phyloP scores from a whole-genome alignment of 2,797 vertebrate species.

The Phrynocephalus vlangalii region DNA sequence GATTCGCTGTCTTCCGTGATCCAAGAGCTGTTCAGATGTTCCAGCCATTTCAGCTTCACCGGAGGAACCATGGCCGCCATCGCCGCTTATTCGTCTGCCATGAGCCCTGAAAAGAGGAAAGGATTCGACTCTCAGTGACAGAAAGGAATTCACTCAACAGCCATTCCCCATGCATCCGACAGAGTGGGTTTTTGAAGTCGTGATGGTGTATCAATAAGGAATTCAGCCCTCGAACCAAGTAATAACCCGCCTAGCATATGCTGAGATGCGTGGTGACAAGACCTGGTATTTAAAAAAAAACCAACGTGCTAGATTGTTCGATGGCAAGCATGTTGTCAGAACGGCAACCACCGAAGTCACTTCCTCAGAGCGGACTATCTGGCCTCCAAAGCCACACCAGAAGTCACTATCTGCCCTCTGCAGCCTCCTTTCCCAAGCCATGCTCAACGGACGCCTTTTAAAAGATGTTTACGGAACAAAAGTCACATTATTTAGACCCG shows the following conservation, averaged over 20 bases:
- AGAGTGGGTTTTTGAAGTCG: background rate
- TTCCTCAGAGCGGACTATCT: background rate
- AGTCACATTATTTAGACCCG: too few relatives aligned
- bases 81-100: conserved; percentile 87
- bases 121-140: background rate
- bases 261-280: too few relatives aligned
- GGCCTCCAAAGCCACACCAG: background rate
- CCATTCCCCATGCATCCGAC: background rate
- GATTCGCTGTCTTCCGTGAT: conserved; percentile 99
- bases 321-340: background rate
- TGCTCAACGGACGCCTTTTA: background rate
- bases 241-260: background rate
- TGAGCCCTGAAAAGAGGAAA: conserved; percentile 80
- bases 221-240: background rate
- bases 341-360: background rate
- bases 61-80: conserved; percentile 97
- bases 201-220: too few relatives aligned
- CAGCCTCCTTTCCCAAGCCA: background rate
- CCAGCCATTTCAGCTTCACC: conserved; percentile 98
- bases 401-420: background rate
- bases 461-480: background rate
- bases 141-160: background rate
- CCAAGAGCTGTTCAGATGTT: conserved; percentile 99
- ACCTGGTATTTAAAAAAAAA: too few relatives aligned
- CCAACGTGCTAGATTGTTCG: background rate